phyloP scores from a whole-genome alignment of 1,140 invertebrate species.

The Oreohelix idahoensis region DNA sequence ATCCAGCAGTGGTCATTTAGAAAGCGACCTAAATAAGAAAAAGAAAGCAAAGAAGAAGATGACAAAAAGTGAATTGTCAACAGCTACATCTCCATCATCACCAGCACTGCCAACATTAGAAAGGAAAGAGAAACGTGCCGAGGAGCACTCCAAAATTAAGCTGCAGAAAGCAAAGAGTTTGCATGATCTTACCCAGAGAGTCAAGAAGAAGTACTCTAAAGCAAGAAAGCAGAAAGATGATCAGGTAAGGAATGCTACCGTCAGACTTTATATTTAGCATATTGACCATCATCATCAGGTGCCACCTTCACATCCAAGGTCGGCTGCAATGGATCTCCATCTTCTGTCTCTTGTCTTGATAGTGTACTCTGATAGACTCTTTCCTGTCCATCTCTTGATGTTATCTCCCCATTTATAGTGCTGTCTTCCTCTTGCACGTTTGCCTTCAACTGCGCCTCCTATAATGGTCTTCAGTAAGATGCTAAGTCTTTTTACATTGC shows the following conservation, averaged over 20 bases:
- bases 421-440: no score
- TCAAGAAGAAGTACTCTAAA: slow-evolving; percentile 32
- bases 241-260: neutral
- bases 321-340: no score
- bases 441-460: no score
- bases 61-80: neutral
- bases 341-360: no score
- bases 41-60: slow-evolving; percentile 21
- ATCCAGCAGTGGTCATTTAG: neutral
- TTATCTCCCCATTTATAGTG: no score
- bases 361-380: no score
- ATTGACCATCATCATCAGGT: neutral
- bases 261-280: neutral
- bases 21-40: slow-evolving; percentile 22
- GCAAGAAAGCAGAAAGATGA: slow-evolving; percentile 4
- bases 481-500: no score
- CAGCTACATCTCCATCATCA: slow-evolving; percentile 7
- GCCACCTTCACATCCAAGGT: no score
- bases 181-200: slow-evolving; percentile 43
- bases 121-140: slow-evolving; percentile 37
- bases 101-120: neutral
- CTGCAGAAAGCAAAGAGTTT: slow-evolving; percentile 62
- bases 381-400: no score
- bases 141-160: slow-evolving; percentile 59
- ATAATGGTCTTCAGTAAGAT: no score